Evolutionary conservation across 1,140 invertebrate genomes (phyloP), one percentile per base, ranked within the genome.

Genomic region (Cardiocondyla obscurior): DNA sequence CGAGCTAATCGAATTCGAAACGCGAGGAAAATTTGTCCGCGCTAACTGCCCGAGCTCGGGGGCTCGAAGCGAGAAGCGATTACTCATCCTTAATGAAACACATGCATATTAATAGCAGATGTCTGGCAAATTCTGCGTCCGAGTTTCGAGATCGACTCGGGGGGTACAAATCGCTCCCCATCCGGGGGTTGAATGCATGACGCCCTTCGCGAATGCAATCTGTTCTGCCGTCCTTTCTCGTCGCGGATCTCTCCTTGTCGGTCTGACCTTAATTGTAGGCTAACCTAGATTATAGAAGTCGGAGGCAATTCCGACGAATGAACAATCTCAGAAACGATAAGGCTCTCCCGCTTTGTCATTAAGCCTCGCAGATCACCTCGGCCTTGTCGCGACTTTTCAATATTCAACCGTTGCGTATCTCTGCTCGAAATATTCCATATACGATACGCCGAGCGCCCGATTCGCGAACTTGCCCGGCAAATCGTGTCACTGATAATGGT

Each of bases 251-350:
- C 46, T 25, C 58, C 74, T 77, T 28, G 60, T 67, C 74, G 74
- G 46, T 62, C 76, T 88, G 86, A 88, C 86, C 86, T 88, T 88
- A 88, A 88, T 88, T 88, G 86, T 87, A 88, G 70, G 76, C 85
- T 87, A 88, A 88, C 86, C 85, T 70, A 88, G 86, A 88, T 88
- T 88, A 88, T 83, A 82, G 85, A 82, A 82, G 86, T 72, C 72
- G 83, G 74, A 65, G 72, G 81, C 42, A 83, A 79, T 36, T 69
- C 49, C 60, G 49, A 81, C 62, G 76, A 65, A 58, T 49, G 82
- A 87, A 88, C 82, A 87, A 87, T 88, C 85, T 88, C 25, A 60
- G 85, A 84, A 88, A 86, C 74, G 86, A 87, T 84, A 84, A 53
- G 51, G 25, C 44, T 58, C 51, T 16, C 49, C 57, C 67, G 85